phyloP scores from a whole-genome alignment of 2,797 vertebrate genomes.

The Hydrophis major region DNA sequence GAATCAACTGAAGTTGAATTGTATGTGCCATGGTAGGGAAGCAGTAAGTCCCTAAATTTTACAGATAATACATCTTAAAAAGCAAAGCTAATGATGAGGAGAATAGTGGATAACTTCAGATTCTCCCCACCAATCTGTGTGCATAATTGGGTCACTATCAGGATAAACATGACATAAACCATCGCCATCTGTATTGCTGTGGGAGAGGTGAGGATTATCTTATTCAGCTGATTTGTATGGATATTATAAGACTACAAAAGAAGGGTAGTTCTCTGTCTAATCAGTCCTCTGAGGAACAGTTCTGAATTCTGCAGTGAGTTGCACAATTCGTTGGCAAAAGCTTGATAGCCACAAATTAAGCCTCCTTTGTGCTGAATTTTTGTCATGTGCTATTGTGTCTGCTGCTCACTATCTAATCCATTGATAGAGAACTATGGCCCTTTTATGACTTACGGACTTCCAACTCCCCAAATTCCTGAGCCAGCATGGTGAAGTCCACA shows the following conservation, averaged over 20 bases:
- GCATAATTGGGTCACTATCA: neutral
- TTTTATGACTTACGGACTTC: neutral
- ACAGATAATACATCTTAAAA: neutral
- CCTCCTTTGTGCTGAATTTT: neutral
- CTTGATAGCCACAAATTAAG: neutral
- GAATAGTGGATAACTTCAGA: neutral
- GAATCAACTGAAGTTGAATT: neutral
- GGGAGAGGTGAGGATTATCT: neutral
- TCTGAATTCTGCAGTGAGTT: neutral
- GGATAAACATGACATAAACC: neutral
- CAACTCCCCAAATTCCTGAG: neutral
- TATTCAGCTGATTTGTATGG: neutral
- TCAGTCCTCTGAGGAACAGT: neutral
- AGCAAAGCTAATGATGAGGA: neutral
- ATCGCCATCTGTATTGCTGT: neutral
- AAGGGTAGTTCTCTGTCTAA: neutral
- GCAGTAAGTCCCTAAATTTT: neutral
- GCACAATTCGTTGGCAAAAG: neutral
- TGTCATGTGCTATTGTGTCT: neutral
- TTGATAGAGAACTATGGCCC: neutral
- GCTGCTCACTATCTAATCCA: neutral
- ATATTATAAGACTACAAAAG: neutral
- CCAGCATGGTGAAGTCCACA: neutral
- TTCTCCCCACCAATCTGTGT: neutral
- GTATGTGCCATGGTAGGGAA: neutral